These are phyloP conservation scores for Cactoblastis cactorum DNA, from an alignment of 2,888 invertebrate genomes.

Conservation along the genomic window DNA sequence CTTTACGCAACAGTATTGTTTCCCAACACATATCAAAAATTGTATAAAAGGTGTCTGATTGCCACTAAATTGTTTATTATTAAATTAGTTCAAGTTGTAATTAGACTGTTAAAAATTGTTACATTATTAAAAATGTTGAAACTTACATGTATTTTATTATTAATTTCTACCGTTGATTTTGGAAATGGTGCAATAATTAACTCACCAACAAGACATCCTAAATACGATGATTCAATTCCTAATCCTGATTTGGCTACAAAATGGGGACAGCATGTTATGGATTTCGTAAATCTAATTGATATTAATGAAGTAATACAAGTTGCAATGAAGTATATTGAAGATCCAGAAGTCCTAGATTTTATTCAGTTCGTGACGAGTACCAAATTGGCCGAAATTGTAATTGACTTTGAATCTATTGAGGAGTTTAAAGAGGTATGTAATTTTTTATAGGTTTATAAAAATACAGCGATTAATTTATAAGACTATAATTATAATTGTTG, in stretches of 20 bases:
- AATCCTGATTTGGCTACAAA: slow-evolving; percentile 12
- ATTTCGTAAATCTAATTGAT: slow-evolving; percentile 37
- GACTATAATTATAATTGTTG: no score
- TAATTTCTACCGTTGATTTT: not conserved
- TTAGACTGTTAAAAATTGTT: not conserved
- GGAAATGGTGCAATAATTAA: not conserved
- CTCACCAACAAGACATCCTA: not conserved
- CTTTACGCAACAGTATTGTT: no score
- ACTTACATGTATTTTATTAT: not conserved
- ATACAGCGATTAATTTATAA: no score
- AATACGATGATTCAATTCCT: not conserved
- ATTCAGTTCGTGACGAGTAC: slow-evolving; percentile 32
- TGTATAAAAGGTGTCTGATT: not conserved
- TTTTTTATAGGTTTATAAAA: no score
- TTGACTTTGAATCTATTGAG: slow-evolving; percentile 34
- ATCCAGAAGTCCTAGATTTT: slow-evolving; percentile 38
- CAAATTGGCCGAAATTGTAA: slow-evolving; percentile 32
- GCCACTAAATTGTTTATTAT: not conserved
- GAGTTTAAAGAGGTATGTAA: slow-evolving; percentile 43
- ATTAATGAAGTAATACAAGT: slow-evolving; percentile 30
- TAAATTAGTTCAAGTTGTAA: not conserved
- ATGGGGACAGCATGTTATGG: slow-evolving; percentile 33
- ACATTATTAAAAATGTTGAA: not conserved
- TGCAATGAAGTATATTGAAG: slow-evolving; percentile 31
- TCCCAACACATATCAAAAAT: not conserved